Conservation (phyloP, 1,140 invertebrate genomes). For the Euwallacea similis region DNA sequence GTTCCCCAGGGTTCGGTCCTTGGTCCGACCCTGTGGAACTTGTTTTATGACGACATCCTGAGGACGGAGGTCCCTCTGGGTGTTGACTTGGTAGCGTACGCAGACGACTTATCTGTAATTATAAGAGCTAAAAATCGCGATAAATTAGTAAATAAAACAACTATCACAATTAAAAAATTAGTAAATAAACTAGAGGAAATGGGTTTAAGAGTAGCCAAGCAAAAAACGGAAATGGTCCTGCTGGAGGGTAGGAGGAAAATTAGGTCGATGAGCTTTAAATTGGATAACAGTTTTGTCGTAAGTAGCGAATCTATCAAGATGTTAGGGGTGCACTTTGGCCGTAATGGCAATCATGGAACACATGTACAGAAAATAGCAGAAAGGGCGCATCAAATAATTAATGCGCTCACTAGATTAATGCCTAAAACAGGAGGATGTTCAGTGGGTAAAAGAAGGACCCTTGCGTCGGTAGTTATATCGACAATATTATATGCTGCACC, state of each 20-base stretch:
- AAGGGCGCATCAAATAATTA: not conserved
- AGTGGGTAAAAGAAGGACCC: not conserved
- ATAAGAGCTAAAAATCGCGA: constrained; percentile 8
- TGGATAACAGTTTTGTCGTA: not conserved
- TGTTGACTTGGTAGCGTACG: not conserved
- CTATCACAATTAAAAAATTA: not conserved
- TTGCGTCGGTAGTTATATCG: not conserved
- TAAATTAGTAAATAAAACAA: not conserved
- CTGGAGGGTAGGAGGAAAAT: constrained; percentile 22
- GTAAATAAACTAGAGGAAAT: not conserved
- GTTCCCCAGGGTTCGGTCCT: constrained; percentile 55
- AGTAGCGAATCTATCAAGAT: not conserved
- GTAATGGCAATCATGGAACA: not conserved
- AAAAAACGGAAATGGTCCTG: constrained; percentile 32
- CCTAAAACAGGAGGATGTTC: not conserved
- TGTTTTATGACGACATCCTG: constrained; percentile 51
- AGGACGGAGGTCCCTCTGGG: constrained; percentile 38
- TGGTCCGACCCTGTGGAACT: constrained; percentile 53
- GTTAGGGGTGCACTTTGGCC: not conserved
- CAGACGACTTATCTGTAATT: constrained; percentile 22
- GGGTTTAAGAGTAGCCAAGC: not conserved
- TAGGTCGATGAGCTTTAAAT: not conserved
- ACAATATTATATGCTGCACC: not conserved
- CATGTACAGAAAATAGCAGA: not conserved
- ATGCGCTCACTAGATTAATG: not conserved